Evolutionary conservation across 1,140 invertebrate genomes (phyloP), one percentile per base, ranked within the genome.

Genomic region (Caenorhabditis inopinata): DNA sequence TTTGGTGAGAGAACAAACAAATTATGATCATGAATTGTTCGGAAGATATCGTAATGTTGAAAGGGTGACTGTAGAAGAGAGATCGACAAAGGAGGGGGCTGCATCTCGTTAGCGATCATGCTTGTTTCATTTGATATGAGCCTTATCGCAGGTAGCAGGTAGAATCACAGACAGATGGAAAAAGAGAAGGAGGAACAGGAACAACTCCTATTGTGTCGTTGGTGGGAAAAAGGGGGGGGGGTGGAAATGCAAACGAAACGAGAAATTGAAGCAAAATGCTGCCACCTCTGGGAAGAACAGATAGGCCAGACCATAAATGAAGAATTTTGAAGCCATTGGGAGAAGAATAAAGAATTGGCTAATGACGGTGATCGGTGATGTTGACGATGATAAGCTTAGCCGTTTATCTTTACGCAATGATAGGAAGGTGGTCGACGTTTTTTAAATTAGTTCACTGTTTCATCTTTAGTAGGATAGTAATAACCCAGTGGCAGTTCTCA

Each of bases 41-140:
- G 51, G 51, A 58, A 68, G n/a, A n/a, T n/a, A n/a, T n/a, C n/a
- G n/a, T n/a, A n/a, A n/a, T n/a, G n/a, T n/a, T n/a, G n/a, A n/a
- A n/a, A n/a, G n/a, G n/a, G n/a, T n/a, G n/a, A n/a, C n/a, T n/a
- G n/a, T n/a, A n/a, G n/a, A n/a, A n/a, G 38, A 42, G 58, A 68
- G 29, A 68, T 68, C 58, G 58, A 38, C 32, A 58, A 58, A 18
- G 58, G n/a, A 1, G n/a, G 1, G 58, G 58, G 32, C 4, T 68
- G n/a, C 58, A 68, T 68, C 58, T 68, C 58, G 58, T 68, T 68
- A 68, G 58, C 58, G 58, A 68, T 68, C 58, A 68, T 68, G 58
- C 58, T 68, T 68, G 58, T 68, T 68, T 68, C 58, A 68, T 38
- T 68, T 68, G 58, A 68, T 68, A 68, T 68, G 58, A 68, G 58